Percentiles rank a stretch among this genome's conserved stretches.
phyloP scores from a whole-genome alignment of 2,888 invertebrate species.

The Caenorhabditis angaria region DNA sequence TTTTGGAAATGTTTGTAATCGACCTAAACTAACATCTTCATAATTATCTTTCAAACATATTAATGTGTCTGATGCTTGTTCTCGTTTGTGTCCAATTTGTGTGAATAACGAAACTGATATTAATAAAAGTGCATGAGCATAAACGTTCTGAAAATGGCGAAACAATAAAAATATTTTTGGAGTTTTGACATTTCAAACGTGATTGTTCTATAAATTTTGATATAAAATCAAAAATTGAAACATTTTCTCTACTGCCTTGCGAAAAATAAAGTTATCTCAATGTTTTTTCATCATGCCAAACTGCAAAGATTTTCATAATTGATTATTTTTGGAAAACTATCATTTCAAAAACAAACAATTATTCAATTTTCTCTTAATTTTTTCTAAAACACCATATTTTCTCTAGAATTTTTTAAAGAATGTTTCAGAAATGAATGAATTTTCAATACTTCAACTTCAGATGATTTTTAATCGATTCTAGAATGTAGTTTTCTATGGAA shows the following conservation, averaged over 20 bases:
- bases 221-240: too few species aligned
- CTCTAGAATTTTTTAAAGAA: too few species aligned
- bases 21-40: slow-evolving; percentile 32
- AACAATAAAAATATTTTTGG: slow-evolving; percentile 1
- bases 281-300: too few species aligned
- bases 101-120: slow-evolving; percentile 35
- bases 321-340: too few species aligned
- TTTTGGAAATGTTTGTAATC: slow-evolving; percentile 36
- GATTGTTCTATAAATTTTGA: too few species aligned
- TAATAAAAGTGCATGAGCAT: slow-evolving; percentile 23
- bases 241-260: neutral
- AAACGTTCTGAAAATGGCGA: slow-evolving; percentile 31
- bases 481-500: neutral
- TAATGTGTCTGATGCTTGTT: slow-evolving; percentile 36
- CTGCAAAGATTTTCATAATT: too few species aligned
- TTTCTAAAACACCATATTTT: too few species aligned
- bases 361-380: too few species aligned
- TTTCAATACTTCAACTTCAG: too few species aligned
- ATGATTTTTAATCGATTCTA: neutral
- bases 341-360: too few species aligned
- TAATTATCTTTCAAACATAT: slow-evolving; percentile 30
- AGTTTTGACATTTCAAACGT: too few species aligned
- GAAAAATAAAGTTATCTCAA: neutral
- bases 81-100: slow-evolving; percentile 38
- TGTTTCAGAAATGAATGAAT: too few species aligned